Evolutionary conservation across 2,797 vertebrate species (phyloP).

Genomic region (Diplodus puntazzo): DNA sequence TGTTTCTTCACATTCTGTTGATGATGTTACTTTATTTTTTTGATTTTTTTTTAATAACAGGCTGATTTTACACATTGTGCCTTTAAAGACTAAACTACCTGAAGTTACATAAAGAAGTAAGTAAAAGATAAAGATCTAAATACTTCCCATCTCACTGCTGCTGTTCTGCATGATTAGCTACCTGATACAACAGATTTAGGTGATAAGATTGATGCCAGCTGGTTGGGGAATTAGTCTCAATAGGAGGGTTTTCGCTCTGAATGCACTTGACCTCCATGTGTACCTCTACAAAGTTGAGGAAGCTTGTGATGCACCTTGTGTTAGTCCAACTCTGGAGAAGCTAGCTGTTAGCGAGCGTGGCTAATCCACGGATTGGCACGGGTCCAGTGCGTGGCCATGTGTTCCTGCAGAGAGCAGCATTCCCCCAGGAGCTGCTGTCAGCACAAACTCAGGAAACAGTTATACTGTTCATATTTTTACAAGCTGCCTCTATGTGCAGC

Average conservation of each 20-base stretch:
- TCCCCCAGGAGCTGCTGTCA: conserved; percentile 92
- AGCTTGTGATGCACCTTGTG: conserved; percentile 61
- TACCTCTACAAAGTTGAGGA: conserved; percentile 30
- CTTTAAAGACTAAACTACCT: not conserved
- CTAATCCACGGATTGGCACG: conserved; percentile 86
- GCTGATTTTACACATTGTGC: too few relatives aligned
- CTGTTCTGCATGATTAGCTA: not conserved
- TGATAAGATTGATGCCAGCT: not conserved
- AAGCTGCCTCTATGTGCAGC: conserved; percentile 90
- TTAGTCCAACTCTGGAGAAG: conserved; percentile 55
- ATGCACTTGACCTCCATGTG: conserved; percentile 44
- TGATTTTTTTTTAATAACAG: too few relatives aligned
- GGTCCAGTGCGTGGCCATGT: conserved; percentile 85
- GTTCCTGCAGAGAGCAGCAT: conserved; percentile 88
- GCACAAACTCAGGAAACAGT: conserved; percentile 95
- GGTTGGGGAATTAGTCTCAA: conserved; percentile 1
- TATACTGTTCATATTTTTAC: conserved; percentile 92
- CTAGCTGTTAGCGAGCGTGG: conserved; percentile 67
- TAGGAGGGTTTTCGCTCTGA: not conserved
- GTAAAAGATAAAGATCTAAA: conserved; percentile 15
- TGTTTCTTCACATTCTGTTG: too few relatives aligned
- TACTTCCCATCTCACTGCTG: not conserved
- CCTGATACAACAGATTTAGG: not conserved
- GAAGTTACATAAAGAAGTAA: not conserved
- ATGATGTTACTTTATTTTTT: too few relatives aligned